Conservation (phyloP, 2,888 invertebrate species). For the Biston betularia region DNA sequence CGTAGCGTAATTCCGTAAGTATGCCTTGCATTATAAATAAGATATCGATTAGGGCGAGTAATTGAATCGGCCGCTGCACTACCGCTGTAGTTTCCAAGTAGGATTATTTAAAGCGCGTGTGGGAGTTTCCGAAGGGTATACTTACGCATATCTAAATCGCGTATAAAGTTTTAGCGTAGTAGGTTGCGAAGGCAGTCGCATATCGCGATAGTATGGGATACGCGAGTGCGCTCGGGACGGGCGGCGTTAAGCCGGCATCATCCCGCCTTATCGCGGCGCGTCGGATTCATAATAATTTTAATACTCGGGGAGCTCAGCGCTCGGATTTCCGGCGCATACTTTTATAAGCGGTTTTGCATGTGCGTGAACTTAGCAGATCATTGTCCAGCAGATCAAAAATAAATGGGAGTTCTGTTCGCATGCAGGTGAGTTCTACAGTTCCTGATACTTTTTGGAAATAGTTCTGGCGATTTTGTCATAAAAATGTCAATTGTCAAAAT, state of each 20-base stretch:
- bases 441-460: too few relatives aligned
- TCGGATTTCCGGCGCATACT: conserved; percentile 70
- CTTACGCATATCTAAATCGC: conserved; percentile 68
- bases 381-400: too few relatives aligned
- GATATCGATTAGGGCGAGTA: conserved; percentile 37
- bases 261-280: conserved; percentile 75
- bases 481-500: too few relatives aligned
- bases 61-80: conserved; percentile 36
- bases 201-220: conserved; percentile 69
- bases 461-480: too few relatives aligned
- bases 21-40: conserved; percentile 37
- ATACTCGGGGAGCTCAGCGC: conserved; percentile 65
- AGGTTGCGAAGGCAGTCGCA: conserved; percentile 75
- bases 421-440: too few relatives aligned
- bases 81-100: conserved; percentile 45
- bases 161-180: conserved; percentile 72
- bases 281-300: conserved; percentile 85
- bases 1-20: conserved; percentile 36
- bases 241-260: conserved; percentile 77
- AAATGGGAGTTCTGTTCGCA: too few relatives aligned
- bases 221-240: conserved; percentile 47
- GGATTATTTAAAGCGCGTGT: conserved; percentile 27
- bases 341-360: conserved; percentile 73
- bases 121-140: conserved; percentile 49
- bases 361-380: too few relatives aligned